A percentile compares a stretch with the other conserved stretches of the same genome.
Conservation (phyloP, 2,113 vertebrate species). For the Struthidea cinerea region DNA sequence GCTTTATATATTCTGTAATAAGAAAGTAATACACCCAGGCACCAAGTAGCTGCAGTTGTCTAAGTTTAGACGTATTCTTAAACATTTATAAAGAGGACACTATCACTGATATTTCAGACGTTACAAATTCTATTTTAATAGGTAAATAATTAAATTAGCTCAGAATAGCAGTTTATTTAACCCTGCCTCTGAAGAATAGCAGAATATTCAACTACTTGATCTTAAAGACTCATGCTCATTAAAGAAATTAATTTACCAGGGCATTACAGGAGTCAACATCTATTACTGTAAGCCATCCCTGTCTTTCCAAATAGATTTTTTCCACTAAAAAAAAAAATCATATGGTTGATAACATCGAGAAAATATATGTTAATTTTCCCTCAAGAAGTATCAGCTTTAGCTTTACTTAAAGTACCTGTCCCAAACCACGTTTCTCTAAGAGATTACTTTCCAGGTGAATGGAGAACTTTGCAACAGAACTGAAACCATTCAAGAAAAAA, state of each 20-base stretch:
- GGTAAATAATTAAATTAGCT: neutral
- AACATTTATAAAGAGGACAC: neutral
- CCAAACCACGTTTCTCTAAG: constrained; percentile 60
- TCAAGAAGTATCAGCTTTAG: constrained; percentile 8
- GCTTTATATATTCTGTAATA: neutral
- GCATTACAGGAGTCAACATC: neutral
- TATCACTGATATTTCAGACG: neutral
- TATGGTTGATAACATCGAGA: neutral
- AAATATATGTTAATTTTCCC: neutral
- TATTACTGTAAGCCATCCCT: neutral
- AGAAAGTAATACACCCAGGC: neutral
- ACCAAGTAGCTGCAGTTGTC: neutral
- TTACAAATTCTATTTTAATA: neutral
- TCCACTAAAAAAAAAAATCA: neutral
- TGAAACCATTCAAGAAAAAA: neutral
- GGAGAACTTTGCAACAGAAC: neutral
- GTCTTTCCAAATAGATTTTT: neutral
- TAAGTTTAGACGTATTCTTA: neutral
- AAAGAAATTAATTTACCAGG: neutral
- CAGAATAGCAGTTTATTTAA: neutral
- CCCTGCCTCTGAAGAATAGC: neutral
- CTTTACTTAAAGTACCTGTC: constrained; percentile 42
- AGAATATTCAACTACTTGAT: neutral
- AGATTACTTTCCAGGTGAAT: neutral
- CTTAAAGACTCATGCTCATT: neutral